Conservation (phyloP, 2,797 vertebrate genomes). For the Bryconaethiops microstoma region DNA sequence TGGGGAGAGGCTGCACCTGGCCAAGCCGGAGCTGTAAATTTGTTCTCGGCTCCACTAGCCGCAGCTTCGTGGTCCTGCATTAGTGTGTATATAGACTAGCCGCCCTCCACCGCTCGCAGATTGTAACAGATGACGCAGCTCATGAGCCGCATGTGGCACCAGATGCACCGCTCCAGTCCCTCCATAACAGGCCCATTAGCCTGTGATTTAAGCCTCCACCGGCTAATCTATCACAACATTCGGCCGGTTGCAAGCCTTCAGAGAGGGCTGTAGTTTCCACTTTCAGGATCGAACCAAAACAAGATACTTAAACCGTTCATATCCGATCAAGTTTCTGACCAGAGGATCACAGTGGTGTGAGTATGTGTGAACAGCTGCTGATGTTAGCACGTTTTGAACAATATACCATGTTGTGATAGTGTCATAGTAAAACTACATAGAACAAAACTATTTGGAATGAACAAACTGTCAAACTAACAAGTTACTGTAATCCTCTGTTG, state of each 20-base stretch:
- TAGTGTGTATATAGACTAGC: conserved; percentile 34
- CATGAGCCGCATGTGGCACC: conserved; percentile 53
- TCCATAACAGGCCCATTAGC: conserved; percentile 64
- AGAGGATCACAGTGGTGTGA: neutral
- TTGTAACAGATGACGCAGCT: conserved; percentile 53
- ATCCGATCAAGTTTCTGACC: conserved; percentile 26
- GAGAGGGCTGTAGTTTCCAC: conserved; percentile 38
- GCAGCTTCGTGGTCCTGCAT: conserved; percentile 29
- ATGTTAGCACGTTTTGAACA: neutral
- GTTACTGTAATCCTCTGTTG: too few species aligned
- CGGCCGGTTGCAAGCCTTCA: conserved; percentile 20
- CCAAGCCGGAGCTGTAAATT: conserved; percentile 61
- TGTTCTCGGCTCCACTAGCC: conserved; percentile 35
- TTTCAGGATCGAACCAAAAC: conserved; percentile 34
- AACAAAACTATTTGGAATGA: too few species aligned
- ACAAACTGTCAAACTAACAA: too few species aligned
- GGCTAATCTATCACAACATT: conserved; percentile 62
- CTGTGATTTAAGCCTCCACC: conserved; percentile 63
- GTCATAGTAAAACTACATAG: too few species aligned
- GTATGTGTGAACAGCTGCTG: neutral
- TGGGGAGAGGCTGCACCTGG: conserved; percentile 42
- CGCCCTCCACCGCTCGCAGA: conserved; percentile 40
- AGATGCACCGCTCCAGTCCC: conserved; percentile 57
- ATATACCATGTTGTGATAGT: neutral
- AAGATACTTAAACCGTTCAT: conserved; percentile 18